A percentile compares a stretch with the other conserved stretches of the same genome.
Evolutionary conservation across 2,888 invertebrate genomes (phyloP).

Genomic region (Pantelozetes paolii): DNA sequence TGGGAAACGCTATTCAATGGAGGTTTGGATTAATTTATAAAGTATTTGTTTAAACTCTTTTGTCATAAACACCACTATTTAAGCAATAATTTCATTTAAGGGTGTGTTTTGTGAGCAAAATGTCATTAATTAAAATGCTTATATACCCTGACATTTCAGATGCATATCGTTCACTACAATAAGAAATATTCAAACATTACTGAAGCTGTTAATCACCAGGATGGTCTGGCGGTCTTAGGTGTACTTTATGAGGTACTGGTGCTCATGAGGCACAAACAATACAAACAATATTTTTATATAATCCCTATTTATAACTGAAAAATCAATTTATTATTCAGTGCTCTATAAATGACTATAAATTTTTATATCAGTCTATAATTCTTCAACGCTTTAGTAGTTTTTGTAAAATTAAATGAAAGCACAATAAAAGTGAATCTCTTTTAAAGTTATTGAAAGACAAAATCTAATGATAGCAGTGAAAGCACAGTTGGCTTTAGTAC

Average conservation of each 20-base stretch:
- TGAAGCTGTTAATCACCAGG: background rate
- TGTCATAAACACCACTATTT: background rate
- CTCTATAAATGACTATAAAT: too few relatives aligned
- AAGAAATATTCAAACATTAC: background rate
- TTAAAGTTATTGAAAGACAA: too few relatives aligned
- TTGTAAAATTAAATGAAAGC: too few relatives aligned
- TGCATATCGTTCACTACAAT: constrained; percentile 16
- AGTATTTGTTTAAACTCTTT: background rate
- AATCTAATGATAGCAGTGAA: too few relatives aligned
- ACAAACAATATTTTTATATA: too few relatives aligned
- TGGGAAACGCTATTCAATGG: constrained; percentile 18
- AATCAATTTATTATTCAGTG: too few relatives aligned
- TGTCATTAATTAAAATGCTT: background rate
- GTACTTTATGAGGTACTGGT: constrained; percentile 1
- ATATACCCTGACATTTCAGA: background rate
- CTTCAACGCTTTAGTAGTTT: too few relatives aligned
- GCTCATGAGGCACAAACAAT: too few relatives aligned
- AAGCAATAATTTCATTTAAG: background rate
- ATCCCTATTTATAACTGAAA: background rate
- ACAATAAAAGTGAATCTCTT: too few relatives aligned
- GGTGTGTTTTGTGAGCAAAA: background rate
- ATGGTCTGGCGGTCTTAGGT: constrained; percentile 11
- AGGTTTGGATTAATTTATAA: background rate
- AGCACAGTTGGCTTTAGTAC: too few relatives aligned
- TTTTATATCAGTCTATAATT: too few relatives aligned